Base-by-base conservation (phyloP, 2,797 vertebrate genomes). In the Petrocephalus sullivani region DNA sequence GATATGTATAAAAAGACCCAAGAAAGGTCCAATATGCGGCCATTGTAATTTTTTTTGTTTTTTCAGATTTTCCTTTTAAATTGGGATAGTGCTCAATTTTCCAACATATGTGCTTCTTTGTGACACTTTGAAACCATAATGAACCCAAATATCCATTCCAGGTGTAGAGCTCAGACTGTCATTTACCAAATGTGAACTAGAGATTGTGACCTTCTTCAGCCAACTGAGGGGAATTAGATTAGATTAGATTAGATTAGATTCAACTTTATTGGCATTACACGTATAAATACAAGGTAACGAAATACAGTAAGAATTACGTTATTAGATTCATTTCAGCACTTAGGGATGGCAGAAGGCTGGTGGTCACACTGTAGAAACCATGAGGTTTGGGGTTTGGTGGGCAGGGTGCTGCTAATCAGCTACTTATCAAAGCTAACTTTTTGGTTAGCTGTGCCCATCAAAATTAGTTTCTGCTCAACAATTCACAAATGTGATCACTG, bases 401-500 rank as follows among this genome's bases (percentile, higher is more conserved):
- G 28, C 64, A 71, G 64, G 64, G 64, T 4, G 33, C 64, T 12
- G 14, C 64, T 6, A 71, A 71, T 12, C 12, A 14, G 61, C 61
- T 71, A 71, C 14, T 71, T 37, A 71, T 16, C 10, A 37, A 37
- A 71, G 28, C 28, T 71, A 16, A 67, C 23, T 12, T 67, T 67
- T 67, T 33, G 28, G 12, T 67, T 28, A 67, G 28, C 28, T 67
- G 9, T 33, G 23, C 23, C 64, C 1, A 67, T 33, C 3, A 53
- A 85, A 37, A 58, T 53, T 58, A 81, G 89, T 49, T 89, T 89
- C 87, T 82, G 89, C 85, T 88, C 71, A 90, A 41, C 89, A 89
- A 89, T 71, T 78, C 83, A 86, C 83, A 87, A 46, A 90, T 75
- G 90, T 90, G 89, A 87, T 89, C 89, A 89, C 81, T 78, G 19